These are phyloP conservation scores for Trichechus manatus DNA, from an alignment of 2,113 vertebrate species.

Conservation along the genomic window DNA sequence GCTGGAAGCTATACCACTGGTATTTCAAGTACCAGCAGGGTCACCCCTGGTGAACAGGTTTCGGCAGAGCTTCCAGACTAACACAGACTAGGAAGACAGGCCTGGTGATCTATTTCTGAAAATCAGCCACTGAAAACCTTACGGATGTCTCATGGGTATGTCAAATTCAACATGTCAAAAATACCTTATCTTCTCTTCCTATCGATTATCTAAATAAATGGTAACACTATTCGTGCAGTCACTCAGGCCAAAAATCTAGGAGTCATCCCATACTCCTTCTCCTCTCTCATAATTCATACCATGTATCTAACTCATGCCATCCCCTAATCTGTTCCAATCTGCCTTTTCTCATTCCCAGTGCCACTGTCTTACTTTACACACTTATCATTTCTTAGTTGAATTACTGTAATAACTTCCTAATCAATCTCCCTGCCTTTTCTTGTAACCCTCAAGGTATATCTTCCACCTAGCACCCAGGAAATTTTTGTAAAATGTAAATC, in stretches of 20 bases:
- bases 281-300: not conserved
- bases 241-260: not conserved
- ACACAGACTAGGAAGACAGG: too few species aligned
- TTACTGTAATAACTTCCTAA: not conserved
- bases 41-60: too few species aligned
- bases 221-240: not conserved
- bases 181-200: not conserved
- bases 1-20: too few species aligned
- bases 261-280: not conserved
- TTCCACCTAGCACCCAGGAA: not conserved
- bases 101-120: too few species aligned
- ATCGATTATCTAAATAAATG: not conserved
- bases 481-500: slow-evolving; percentile 20
- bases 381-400: not conserved
- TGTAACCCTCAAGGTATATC: not conserved
- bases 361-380: not conserved
- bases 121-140: not conserved
- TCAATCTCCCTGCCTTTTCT: not conserved
- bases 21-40: too few species aligned
- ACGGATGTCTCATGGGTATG: not conserved
- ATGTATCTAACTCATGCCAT: not conserved
- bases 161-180: not conserved
- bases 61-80: too few species aligned
- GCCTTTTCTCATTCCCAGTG: not conserved
- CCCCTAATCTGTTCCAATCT: not conserved